These are phyloP conservation scores for Gastracanthus pulcherrimus DNA, from an alignment of 2,888 invertebrate species.

Conservation along the genomic window DNA sequence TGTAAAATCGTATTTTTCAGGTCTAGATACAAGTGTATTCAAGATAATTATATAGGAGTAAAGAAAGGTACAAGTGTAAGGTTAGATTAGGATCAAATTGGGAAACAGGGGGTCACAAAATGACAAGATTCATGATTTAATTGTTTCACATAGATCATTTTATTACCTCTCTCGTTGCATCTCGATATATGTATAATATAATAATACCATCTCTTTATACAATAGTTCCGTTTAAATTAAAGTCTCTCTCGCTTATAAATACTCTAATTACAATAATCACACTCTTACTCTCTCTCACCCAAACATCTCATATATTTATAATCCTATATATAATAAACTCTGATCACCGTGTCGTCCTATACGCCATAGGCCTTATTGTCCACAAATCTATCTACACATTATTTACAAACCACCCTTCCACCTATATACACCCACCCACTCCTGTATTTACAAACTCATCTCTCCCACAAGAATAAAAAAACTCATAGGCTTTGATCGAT, in stretches of 20 bases:
- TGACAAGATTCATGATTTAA: constrained; percentile 48
- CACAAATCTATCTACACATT: constrained; percentile 68
- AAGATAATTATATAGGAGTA: neutral
- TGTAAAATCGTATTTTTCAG: too few species aligned
- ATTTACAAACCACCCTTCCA: too few species aligned
- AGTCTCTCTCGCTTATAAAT: constrained; percentile 71
- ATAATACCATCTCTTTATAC: constrained; percentile 70
- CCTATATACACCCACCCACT: too few species aligned
- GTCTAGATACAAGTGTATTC: too few species aligned
- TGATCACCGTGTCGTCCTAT: constrained; percentile 55
- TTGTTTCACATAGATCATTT: constrained; percentile 66
- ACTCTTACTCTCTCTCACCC: constrained; percentile 59
- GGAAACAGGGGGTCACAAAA: neutral
- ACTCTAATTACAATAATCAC: constrained; percentile 67
- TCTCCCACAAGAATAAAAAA: neutral
- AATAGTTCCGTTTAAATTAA: constrained; percentile 67
- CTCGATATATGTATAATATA: neutral
- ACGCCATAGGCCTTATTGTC: constrained; percentile 67
- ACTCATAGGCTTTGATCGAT: constrained; percentile 16
- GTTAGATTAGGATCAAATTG: too few species aligned
- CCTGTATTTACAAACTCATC: constrained; percentile 45
- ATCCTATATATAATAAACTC: constrained; percentile 44
- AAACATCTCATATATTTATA: neutral
- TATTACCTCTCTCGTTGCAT: constrained; percentile 65
- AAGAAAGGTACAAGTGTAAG: too few species aligned